Evolutionary conservation across 2,888 invertebrate species (phyloP).

Genomic region (Dusona sp.): DNA sequence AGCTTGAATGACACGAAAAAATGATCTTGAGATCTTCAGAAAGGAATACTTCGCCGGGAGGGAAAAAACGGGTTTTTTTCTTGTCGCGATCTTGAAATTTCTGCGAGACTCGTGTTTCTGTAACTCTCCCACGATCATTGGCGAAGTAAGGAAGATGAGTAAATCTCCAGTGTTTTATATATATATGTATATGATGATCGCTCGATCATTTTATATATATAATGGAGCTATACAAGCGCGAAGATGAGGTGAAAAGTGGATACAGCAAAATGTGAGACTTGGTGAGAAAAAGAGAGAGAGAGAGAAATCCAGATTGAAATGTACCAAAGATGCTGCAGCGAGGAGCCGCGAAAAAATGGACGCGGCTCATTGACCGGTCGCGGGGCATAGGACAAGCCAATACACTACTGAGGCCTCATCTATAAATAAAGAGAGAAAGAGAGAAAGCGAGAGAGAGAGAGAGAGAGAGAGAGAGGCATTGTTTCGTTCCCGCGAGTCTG

Average conservation of each 20-base stretch:
- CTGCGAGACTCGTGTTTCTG: slow-evolving; percentile 68
- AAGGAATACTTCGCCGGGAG: slow-evolving; percentile 6
- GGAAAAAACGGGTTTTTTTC: slow-evolving; percentile 25
- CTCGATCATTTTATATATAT: background rate
- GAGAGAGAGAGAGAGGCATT: slow-evolving; percentile 46
- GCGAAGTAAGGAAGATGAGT: slow-evolving; percentile 57
- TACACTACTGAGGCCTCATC: slow-evolving; percentile 23
- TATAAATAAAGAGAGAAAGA: slow-evolving; percentile 26
- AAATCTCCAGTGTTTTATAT: background rate
- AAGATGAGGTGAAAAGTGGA: slow-evolving; percentile 57
- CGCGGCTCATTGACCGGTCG: slow-evolving; percentile 69
- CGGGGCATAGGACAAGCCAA: slow-evolving; percentile 54
- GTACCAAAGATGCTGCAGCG: slow-evolving; percentile 38
- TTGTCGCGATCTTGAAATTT: background rate
- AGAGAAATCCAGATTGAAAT: slow-evolving; percentile 1
- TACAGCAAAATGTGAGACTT: slow-evolving; percentile 21
- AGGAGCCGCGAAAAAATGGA: slow-evolving; percentile 40
- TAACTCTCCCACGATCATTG: slow-evolving; percentile 78
- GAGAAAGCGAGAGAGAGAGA: slow-evolving; percentile 17
- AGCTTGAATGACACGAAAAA: background rate
- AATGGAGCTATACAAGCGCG: slow-evolving; percentile 9
- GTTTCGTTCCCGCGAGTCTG: slow-evolving; percentile 55
- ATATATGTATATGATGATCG: slow-evolving; percentile 2
- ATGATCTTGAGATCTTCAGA: background rate
- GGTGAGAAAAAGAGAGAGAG: background rate